These are phyloP conservation scores for Megalops cyprinoides DNA, from an alignment of 2,797 vertebrate genomes.

Conservation along the genomic window DNA sequence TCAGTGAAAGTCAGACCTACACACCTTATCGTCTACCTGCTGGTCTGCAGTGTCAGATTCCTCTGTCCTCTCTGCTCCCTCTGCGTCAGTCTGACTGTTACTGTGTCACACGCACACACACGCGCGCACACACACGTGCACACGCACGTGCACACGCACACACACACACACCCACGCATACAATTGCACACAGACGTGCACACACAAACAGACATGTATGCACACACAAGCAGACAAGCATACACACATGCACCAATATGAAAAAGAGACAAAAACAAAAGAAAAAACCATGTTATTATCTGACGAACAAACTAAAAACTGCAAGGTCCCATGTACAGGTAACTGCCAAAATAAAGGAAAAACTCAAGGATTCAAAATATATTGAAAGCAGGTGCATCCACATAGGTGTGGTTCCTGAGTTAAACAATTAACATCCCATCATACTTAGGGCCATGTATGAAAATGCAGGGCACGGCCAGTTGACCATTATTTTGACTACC, in stretches of 20 bases:
- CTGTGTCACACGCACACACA: constrained; percentile 27
- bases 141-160: constrained; percentile 18
- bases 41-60: constrained; percentile 28
- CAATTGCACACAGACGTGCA: neutral
- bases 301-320: neutral
- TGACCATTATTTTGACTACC: too few species aligned
- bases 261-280: constrained; percentile 1
- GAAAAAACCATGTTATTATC: constrained; percentile 12
- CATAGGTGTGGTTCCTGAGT: too few species aligned
- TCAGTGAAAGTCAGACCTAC: constrained; percentile 7
- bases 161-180: neutral
- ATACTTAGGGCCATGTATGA: too few species aligned
- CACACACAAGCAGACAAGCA: neutral
- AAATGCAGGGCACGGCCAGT: too few species aligned
- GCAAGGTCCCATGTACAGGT: neutral
- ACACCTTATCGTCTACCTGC: constrained; percentile 46
- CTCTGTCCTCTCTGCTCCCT: constrained; percentile 38
- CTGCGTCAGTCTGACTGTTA: constrained; percentile 44
- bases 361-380: too few species aligned
- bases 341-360: too few species aligned
- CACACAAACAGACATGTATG: neutral
- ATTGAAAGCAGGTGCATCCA: too few species aligned
- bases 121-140: neutral
- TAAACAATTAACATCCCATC: too few species aligned
- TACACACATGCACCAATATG: constrained; percentile 8